Evolutionary conservation across 2,113 vertebrate genomes (phyloP).

Genomic region (Chaenocephalus aceratus): DNA sequence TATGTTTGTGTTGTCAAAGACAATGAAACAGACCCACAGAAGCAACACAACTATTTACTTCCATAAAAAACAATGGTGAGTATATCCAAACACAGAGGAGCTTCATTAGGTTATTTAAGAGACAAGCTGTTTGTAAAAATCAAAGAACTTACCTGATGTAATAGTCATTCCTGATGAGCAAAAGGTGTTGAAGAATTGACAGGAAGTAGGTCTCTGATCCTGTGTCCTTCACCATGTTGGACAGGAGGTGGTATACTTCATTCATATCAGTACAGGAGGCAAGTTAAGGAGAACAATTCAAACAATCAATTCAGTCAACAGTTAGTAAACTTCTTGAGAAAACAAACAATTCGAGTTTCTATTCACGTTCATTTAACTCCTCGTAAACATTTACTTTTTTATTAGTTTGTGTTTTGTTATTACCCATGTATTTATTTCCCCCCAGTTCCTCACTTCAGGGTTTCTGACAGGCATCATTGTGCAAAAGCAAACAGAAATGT

Average conservation of each 20-base stretch:
- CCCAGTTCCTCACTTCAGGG: slow-evolving; percentile 36
- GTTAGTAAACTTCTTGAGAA: slow-evolving; percentile 6
- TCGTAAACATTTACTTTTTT: slow-evolving; percentile 34
- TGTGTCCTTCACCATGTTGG: slow-evolving; percentile 97
- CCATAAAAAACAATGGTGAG: neutral
- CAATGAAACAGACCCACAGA: neutral
- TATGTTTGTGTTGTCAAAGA: neutral
- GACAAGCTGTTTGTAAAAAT: neutral
- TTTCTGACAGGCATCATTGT: slow-evolving; percentile 71
- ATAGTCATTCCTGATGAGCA: slow-evolving; percentile 97
- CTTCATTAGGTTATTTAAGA: slow-evolving; percentile 10
- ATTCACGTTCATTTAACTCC: slow-evolving; percentile 20
- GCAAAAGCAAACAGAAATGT: slow-evolving; percentile 66
- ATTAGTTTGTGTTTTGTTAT: slow-evolving; percentile 25
- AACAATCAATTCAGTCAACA: neutral
- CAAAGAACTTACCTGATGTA: slow-evolving; percentile 89
- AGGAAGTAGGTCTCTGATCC: slow-evolving; percentile 92
- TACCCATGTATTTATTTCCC: slow-evolving; percentile 33
- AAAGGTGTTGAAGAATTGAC: slow-evolving; percentile 95
- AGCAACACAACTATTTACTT: neutral
- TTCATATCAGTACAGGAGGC: slow-evolving; percentile 88
- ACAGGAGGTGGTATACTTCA: slow-evolving; percentile 96
- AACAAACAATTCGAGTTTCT: slow-evolving; percentile 1
- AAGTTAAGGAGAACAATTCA: slow-evolving; percentile 85
- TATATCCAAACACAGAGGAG: neutral